Base-by-base conservation (phyloP, 2,888 invertebrate species). In the Mamestra brassicae region DNA sequence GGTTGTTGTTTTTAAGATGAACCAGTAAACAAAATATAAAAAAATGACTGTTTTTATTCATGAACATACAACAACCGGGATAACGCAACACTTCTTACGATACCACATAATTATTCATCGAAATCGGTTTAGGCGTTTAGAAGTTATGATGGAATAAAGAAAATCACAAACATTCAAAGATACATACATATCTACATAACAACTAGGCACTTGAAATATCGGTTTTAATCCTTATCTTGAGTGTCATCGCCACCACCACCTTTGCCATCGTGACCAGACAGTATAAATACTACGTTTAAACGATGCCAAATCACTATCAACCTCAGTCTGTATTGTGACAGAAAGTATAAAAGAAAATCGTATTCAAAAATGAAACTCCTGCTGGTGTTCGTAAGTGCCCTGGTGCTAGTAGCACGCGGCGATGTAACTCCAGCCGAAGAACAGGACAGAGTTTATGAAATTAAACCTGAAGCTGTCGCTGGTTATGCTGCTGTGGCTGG, bases 301-400 rank as follows among this genome's bases (percentile, higher is more conserved):
- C 60, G 17, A 42, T 42, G 38, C 11, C 5, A 52, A 2, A 17
- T 17, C 15, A 52, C 52, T 3, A 42, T n/a, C 42, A 42, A 61
- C 42, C 4, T 47, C 47, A n/a, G 2, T 61, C 10, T 26, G 13
- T 26, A 42, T 26, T 11, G 10, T 6, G n/a, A 3, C 11, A 61
- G 42, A 61, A 2, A 11, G 11, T 11, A 45, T 36, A 7, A 34
- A n/a, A 55, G 54, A 34, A 67, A 55, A 11, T 47, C n/a, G 45
- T 68, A 15, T 13, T 34, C 17, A 17, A 36, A 55, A 45, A 71
- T 71, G 71, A 55, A 68, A 55, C 15, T 68, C 2, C n/a, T 68
- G 36, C 7, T 71, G 1, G 54, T 71, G n/a, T 55, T 68, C 15
- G 10, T 45, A n/a, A 54, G 45, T 45, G 54, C 52, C 15, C 45